Evolutionary conservation across 2,888 invertebrate genomes (phyloP).

Genomic region (Onthophagus sagittarius): DNA sequence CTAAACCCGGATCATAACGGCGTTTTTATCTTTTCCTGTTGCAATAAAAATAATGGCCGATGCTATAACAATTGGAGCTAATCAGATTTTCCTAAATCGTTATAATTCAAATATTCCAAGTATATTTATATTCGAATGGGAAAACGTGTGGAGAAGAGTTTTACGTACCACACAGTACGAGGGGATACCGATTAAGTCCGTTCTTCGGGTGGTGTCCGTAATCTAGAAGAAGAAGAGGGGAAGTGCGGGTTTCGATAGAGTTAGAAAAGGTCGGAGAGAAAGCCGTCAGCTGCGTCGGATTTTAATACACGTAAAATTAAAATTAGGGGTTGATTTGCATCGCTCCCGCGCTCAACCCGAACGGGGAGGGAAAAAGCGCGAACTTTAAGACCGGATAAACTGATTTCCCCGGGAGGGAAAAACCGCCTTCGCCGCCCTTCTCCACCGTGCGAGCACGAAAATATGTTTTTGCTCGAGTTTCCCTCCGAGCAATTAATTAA

Average conservation of each 20-base stretch:
- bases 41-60: slow-evolving; percentile 5
- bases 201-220: slow-evolving; percentile 46
- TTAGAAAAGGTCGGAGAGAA: slow-evolving; percentile 10
- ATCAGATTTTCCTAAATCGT: background rate
- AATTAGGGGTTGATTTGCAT: slow-evolving; percentile 59
- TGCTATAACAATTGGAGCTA: background rate
- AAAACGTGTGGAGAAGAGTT: background rate
- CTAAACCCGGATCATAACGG: background rate
- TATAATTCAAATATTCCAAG: background rate
- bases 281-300: slow-evolving; percentile 55
- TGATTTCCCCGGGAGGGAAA: slow-evolving; percentile 26
- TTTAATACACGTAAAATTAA: slow-evolving; percentile 61
- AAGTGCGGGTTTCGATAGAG: slow-evolving; percentile 23
- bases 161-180: background rate
- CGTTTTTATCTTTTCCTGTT: slow-evolving; percentile 11
- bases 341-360: slow-evolving; percentile 20
- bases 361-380: slow-evolving; percentile 52
- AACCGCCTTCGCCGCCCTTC: slow-evolving; percentile 10
- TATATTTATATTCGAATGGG: background rate
- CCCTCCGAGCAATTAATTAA: slow-evolving; percentile 7
- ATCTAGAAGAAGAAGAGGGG: slow-evolving; percentile 33
- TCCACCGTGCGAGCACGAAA: background rate
- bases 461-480: slow-evolving; percentile 12
- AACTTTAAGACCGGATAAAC: slow-evolving; percentile 32
- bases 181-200: slow-evolving; percentile 40